A percentile compares a stretch with the other conserved stretches of the same genome.
These are phyloP conservation scores for Etheostoma cragini DNA, from an alignment of 2,113 vertebrate species.

Conservation along the genomic window DNA sequence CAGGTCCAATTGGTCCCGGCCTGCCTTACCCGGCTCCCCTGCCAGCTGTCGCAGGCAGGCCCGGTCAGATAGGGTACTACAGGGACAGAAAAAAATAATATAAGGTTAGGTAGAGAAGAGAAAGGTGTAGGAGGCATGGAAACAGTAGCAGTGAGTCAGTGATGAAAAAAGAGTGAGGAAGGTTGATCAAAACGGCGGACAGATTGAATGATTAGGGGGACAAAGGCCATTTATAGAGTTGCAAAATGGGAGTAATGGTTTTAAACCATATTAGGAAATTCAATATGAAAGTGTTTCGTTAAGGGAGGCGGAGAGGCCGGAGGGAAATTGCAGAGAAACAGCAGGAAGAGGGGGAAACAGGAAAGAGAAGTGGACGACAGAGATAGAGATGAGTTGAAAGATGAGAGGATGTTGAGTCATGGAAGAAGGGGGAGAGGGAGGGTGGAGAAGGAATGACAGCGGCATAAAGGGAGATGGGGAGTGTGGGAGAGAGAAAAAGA, in stretches of 20 bases:
- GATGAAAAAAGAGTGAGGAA: background rate
- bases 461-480: background rate
- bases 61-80: conserved; percentile 92
- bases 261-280: background rate
- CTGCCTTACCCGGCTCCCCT: conserved; percentile 63
- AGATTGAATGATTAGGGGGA: background rate
- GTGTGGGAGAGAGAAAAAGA: background rate
- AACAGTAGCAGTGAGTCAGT: background rate
- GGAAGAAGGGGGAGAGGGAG: conserved; percentile 25
- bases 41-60: conserved; percentile 88
- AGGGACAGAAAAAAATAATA: background rate
- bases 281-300: background rate
- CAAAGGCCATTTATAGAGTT: background rate
- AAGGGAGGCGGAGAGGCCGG: background rate
- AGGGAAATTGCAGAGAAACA: conserved; percentile 27
- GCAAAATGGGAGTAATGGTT: background rate
- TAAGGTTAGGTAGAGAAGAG: background rate
- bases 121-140: background rate
- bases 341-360: conserved; percentile 26
- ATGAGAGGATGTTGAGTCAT: conserved; percentile 50
- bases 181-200: background rate
- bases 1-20: conserved; percentile 87
- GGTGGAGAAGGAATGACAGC: conserved; percentile 16
- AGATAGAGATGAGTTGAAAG: conserved; percentile 32
- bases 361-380: conserved; percentile 20